These are phyloP conservation scores for Belonocnema kinseyi DNA, from an alignment of 1,140 invertebrate genomes.

Conservation along the genomic window DNA sequence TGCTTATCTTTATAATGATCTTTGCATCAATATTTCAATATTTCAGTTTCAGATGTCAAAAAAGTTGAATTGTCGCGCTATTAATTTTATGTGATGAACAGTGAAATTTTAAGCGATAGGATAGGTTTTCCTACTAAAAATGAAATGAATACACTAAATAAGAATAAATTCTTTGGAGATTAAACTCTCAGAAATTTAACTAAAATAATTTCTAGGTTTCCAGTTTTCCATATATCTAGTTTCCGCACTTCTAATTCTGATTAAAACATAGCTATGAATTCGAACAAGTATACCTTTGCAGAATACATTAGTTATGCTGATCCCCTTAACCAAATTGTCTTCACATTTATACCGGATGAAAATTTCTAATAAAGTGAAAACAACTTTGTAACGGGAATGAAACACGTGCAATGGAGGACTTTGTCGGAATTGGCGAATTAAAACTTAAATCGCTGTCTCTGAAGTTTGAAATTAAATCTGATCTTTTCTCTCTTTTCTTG, in stretches of 20 bases:
- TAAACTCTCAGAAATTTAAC: no score
- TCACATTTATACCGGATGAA: neutral
- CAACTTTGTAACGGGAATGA: neutral
- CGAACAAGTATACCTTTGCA: slow-evolving; percentile 3
- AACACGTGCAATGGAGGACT: neutral
- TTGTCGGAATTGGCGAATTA: slow-evolving; percentile 4
- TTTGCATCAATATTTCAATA: no score
- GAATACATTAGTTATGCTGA: slow-evolving; percentile 25
- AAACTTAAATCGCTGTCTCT: neutral
- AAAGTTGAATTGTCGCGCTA: no score
- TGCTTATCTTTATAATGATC: no score
- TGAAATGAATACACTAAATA: no score
- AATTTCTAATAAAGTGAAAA: slow-evolving; percentile 15
- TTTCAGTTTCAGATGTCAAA: no score
- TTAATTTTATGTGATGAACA: no score
- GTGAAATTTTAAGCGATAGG: no score
- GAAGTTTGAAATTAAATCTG: neutral
- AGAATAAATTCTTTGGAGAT: no score
- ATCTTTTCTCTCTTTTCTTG: slow-evolving; percentile 9
- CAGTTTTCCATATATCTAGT: slow-evolving; percentile 9
- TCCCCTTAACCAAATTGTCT: slow-evolving; percentile 23
- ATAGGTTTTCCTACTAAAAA: no score
- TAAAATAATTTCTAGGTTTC: no score
- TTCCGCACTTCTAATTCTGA: slow-evolving; percentile 14
- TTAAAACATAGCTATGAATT: slow-evolving; percentile 26